phyloP scores from a whole-genome alignment of 2,797 vertebrate genomes.

The Pelochelys cantorii region DNA sequence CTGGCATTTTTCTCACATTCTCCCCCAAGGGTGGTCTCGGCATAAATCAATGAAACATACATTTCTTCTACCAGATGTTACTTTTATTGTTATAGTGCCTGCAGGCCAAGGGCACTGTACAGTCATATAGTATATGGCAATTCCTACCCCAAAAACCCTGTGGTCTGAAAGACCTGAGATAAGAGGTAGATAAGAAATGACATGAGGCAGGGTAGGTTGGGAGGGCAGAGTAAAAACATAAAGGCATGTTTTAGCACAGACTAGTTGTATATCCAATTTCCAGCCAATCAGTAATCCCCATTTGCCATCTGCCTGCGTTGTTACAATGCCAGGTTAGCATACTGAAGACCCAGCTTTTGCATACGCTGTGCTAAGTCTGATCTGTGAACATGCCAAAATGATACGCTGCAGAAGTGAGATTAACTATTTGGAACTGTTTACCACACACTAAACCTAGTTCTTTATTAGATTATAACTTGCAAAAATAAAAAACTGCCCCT shows the following conservation, averaged over 20 bases:
- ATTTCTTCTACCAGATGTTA: background rate
- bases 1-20: constrained; percentile 14
- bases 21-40: constrained; percentile 2
- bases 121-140: background rate
- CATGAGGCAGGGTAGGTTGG: background rate
- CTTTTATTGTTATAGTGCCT: background rate
- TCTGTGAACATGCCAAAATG: background rate
- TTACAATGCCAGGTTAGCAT: background rate
- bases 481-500: background rate
- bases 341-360: background rate
- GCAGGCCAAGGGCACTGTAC: background rate
- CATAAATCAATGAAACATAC: background rate
- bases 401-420: background rate
- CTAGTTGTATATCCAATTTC: background rate
- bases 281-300: background rate
- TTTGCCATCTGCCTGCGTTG: background rate
- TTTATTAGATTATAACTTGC: background rate
- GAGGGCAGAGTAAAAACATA: background rate
- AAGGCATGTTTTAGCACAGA: background rate
- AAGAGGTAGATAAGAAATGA: background rate
- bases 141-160: background rate
- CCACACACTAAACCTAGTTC: background rate
- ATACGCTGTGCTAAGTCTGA: fast-evolving
- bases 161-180: background rate
- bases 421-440: background rate